phyloP scores from a whole-genome alignment of 2,113 vertebrate species.

The Dipodomys ordii region DNA sequence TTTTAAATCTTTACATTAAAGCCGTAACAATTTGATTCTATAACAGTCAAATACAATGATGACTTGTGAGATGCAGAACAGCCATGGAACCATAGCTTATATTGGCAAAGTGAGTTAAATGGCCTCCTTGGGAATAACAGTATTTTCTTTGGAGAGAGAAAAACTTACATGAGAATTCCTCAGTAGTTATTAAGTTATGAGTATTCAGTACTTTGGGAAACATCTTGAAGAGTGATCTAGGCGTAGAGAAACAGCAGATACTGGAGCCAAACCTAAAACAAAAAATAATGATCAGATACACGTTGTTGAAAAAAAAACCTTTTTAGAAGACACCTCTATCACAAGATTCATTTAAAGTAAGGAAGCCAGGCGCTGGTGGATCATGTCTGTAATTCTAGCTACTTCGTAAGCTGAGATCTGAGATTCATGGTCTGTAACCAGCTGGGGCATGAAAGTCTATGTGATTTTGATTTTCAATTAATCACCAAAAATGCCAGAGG shows the following conservation, averaged over 20 bases:
- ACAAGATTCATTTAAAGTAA: background rate
- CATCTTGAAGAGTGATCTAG: slow-evolving; percentile 67
- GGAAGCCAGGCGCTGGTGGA: background rate
- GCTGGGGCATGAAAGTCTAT: too few species aligned
- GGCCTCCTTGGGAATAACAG: background rate
- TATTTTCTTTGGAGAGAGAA: slow-evolving; percentile 47
- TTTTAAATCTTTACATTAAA: slow-evolving; percentile 34
- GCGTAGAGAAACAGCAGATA: slow-evolving; percentile 81
- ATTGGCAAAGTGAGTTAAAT: slow-evolving; percentile 51
- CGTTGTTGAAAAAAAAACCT: background rate
- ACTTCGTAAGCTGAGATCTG: too few species aligned
- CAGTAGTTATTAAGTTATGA: slow-evolving; percentile 64
- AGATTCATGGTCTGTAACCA: too few species aligned
- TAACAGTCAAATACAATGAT: background rate
- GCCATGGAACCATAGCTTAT: background rate
- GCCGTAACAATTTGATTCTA: background rate
- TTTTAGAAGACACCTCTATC: background rate
- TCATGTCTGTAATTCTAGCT: too few species aligned
- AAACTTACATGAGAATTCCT: slow-evolving; percentile 87
- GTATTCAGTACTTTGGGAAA: slow-evolving; percentile 77
- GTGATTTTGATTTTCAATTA: too few species aligned
- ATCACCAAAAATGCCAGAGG: too few species aligned
- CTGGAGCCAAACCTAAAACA: slow-evolving; percentile 66
- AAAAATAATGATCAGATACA: slow-evolving; percentile 51
- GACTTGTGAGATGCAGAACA: slow-evolving; percentile 26